Evolutionary conservation across 92 coral and sea anemone species (phyloP).

Genomic region (Bergia puertoricense): DNA sequence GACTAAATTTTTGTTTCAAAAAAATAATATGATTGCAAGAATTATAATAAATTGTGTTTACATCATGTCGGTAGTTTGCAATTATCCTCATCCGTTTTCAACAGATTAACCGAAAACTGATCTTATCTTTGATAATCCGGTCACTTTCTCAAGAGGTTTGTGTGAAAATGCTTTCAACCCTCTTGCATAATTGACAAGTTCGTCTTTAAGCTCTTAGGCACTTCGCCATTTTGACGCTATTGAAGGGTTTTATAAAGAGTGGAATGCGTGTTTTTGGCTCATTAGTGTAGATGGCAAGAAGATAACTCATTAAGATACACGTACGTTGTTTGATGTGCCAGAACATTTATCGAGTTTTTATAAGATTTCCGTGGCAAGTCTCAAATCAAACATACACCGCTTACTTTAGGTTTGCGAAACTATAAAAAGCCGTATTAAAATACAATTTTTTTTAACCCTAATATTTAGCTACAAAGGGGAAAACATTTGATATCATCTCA

Average conservation of each 20-base stretch:
- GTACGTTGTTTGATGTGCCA: no score
- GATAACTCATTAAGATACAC: not conserved
- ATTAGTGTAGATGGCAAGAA: not conserved
- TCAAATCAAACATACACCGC: no score
- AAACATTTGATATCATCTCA: no score
- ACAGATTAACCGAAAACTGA: not conserved
- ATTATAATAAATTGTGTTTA: no score
- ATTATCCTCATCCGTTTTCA: not conserved
- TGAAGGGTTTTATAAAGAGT: not conserved
- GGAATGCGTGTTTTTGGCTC: not conserved
- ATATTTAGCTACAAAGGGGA: no score
- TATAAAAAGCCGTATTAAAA: no score
- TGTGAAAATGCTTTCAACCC: conserved; percentile 5
- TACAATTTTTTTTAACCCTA: no score
- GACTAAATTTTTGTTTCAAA: not conserved
- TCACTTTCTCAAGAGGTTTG: conserved; percentile 5
- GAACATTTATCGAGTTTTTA: no score
- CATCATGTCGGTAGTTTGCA: not conserved
- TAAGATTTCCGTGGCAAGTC: no score
- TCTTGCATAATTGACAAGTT: not conserved
- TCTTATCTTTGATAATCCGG: not conserved
- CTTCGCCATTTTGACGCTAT: conserved; percentile 19
- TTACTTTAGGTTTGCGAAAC: no score
- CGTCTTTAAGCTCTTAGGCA: not conserved
- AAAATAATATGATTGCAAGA: not conserved